Base-by-base conservation (phyloP, 2,797 vertebrate genomes). In the Sorex maritimensis region DNA sequence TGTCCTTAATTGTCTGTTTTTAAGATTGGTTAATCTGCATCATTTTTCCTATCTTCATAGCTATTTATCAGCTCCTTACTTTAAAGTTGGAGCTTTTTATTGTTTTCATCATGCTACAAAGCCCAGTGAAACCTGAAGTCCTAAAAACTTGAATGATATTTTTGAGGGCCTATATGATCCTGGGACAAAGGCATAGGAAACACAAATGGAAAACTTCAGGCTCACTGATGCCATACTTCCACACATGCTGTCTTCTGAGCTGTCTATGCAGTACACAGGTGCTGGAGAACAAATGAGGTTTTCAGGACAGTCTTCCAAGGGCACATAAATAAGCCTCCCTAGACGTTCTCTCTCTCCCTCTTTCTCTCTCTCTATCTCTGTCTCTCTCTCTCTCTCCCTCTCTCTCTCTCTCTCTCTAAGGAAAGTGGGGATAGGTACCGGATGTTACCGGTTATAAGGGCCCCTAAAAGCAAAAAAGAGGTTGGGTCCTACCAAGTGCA, bases 81-180 rank as follows among this genome's bases (percentile, higher is more conserved):
- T 72, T 34, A 34, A 34, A 78, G 46, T 6, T 44, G 86, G 71
- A 55, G 69, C 30, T 24, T 21, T 91, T 85, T 86, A 23, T 77
- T 78, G 68, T 94, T 83, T 78, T 73, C 23, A 38, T 74, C 23
- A 67, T 58, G 12, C 21, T 67, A 82, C 73, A 86, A 61, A 71
- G 41, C 12, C 23, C 46, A 65, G 0, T 26, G 26, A 73, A 88
- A 12, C 24, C 46, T 30, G n/a, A 67, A 63, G 30, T 49, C 55
- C 0, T n/a, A 58, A 30, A 80, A 44, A 88, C 28, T 89, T n/a
- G 17, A 1, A 2, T 79, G 15, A 90, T 92, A 10, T 38, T 82
- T 92, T 52, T 0, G 24, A 63, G 46, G 14, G 38, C 14, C 77
- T 26, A 2, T 11, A 26, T 49, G 67, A 58, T 77, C 83, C 69